phyloP scores from a whole-genome alignment of 2,888 invertebrate species.

The Ormyrus pomaceus region DNA sequence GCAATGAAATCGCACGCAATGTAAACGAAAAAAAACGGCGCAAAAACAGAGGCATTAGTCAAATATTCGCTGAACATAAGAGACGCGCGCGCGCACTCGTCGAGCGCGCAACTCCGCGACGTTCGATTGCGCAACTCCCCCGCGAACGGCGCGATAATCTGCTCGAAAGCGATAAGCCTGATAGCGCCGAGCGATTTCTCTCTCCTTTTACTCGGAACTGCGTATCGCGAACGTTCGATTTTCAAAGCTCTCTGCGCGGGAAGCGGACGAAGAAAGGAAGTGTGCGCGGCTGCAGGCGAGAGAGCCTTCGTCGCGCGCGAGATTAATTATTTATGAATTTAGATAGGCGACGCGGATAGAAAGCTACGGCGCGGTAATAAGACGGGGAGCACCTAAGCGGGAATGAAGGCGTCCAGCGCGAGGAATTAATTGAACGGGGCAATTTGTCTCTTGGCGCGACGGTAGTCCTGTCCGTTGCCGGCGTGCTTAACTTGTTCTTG shows the following conservation, averaged over 20 bases:
- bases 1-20: too few species aligned
- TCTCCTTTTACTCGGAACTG: slow-evolving; percentile 17
- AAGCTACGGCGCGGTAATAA: slow-evolving; percentile 41
- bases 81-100: too few species aligned
- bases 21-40: too few species aligned
- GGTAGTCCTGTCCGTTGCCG: too few species aligned
- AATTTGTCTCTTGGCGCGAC: slow-evolving; percentile 40
- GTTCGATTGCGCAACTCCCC: slow-evolving; percentile 32
- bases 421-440: slow-evolving; percentile 52
- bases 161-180: slow-evolving; percentile 32
- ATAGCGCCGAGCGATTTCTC: slow-evolving; percentile 34
- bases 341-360: slow-evolving; percentile 52
- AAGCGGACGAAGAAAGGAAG: slow-evolving; percentile 15
- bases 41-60: too few species aligned
- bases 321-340: slow-evolving; percentile 57
- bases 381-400: neutral
- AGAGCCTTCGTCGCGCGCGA: neutral
- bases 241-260: neutral
- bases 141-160: slow-evolving; percentile 35
- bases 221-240: slow-evolving; percentile 29
- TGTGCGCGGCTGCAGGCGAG: slow-evolving; percentile 34
- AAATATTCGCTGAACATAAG: too few species aligned
- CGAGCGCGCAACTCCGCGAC: neutral
- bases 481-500: too few species aligned
- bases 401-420: slow-evolving; percentile 48